These are phyloP conservation scores for Ecdyonurus torrentis DNA, from an alignment of 2,888 invertebrate genomes.

Conservation along the genomic window DNA sequence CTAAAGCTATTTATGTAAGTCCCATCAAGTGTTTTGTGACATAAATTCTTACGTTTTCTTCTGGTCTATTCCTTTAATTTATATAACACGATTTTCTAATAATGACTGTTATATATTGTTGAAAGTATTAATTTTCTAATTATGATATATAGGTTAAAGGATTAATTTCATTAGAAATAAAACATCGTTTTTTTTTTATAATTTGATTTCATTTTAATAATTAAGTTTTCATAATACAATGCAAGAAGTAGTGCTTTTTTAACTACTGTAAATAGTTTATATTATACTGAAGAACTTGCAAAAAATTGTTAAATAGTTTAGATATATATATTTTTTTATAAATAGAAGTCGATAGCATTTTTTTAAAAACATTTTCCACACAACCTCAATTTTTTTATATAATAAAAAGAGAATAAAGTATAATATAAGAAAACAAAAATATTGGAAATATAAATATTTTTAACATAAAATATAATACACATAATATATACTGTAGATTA, in stretches of 20 bases:
- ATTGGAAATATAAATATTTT: not conserved
- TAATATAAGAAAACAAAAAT: not conserved
- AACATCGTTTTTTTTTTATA: not conserved
- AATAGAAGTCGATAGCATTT: not conserved
- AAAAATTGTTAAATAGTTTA: not conserved
- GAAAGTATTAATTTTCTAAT: too few species aligned
- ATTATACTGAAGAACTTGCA: not conserved
- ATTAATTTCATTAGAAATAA: not conserved
- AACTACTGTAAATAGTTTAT: conserved; percentile 1
- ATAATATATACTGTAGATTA: too few species aligned
- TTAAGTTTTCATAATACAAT: conserved; percentile 6
- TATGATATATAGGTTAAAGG: too few species aligned
- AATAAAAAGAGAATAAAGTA: too few species aligned
- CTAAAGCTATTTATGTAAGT: too few species aligned
- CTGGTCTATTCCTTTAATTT: too few species aligned
- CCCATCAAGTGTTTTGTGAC: too few species aligned
- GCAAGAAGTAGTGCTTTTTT: not conserved
- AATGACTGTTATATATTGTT: too few species aligned
- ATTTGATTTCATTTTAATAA: conserved; percentile 3
- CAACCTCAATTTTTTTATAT: not conserved
- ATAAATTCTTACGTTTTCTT: too few species aligned
- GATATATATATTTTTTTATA: not conserved
- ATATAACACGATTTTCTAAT: too few species aligned
- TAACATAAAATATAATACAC: conserved; percentile 1
- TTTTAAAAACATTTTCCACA: not conserved